Evolutionary conservation across 2,888 invertebrate species (phyloP), one percentile per base, ranked within the genome.

Genomic region (Chironomus tentans): DNA sequence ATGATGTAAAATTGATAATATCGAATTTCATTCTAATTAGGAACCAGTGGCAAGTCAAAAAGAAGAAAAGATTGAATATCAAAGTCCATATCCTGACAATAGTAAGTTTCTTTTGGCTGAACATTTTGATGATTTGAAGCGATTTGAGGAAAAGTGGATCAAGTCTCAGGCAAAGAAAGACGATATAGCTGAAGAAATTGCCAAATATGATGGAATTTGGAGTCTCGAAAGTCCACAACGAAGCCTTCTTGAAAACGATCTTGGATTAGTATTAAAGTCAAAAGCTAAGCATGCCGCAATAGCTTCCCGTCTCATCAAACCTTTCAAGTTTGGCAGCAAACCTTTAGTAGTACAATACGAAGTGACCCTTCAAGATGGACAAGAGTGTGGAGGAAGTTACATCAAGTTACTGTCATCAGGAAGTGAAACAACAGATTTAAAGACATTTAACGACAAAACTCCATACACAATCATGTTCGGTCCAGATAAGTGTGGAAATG

Each of bases 381-480:
- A 97, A 85, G 98, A 98, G 83, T 99, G 99, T 84, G 99, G 99
- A 68, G 99, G 99, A 10, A 97, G 98, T 7, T 99, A 99, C 83
- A 85, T 99, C 70, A 99, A 99, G 85, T 87, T 99, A 68, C 85
- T 99, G 18, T 92, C 94, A 12, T 87, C 90, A 28, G 90, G 91
- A 76, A 86, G 88, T 68, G 87, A 89, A 69, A 84, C 88, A 47
- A 88, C 89, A 81, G 91, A 95, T 81, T 86, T 97, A 75, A 90
- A 88, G 78, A 87, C 90, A 81, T 97, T 98, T 85, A 88, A 93
- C 83, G 98, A 99, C 85, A 97, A 96, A 85, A 97, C 98, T 0
- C 92, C 97, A 0, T 99, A 98, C 86, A 94, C 97, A 2, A 95
- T 99, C 81, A 99, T 99, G 99, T 99, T 99, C 85, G 99, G 99